Conservation (phyloP, 2,888 invertebrate species). For the Lasioglossum vierecki region DNA sequence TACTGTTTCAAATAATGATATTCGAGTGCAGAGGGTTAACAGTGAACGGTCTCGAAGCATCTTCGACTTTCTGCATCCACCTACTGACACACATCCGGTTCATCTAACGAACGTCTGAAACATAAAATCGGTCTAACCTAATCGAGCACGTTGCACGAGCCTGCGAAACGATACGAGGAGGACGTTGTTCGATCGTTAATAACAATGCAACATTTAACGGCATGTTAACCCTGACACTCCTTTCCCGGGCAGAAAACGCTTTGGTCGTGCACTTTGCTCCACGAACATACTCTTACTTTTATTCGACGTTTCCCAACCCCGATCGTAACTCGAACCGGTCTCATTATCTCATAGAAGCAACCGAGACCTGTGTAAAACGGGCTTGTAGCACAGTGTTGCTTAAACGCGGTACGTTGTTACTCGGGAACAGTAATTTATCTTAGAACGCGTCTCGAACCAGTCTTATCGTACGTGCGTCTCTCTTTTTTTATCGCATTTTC, state of each 20-base stretch:
- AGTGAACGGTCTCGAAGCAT: not conserved
- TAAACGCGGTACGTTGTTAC: conserved; percentile 52
- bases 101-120: not conserved
- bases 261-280: conserved; percentile 46
- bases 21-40: not conserved
- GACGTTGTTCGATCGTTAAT: conserved; percentile 19
- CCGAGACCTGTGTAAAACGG: conserved; percentile 53
- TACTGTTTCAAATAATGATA: too few relatives aligned
- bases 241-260: conserved; percentile 44
- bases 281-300: conserved; percentile 52
- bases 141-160: conserved; percentile 44
- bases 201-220: conserved; percentile 38
- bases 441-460: conserved; percentile 36
- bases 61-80: conserved; percentile 38
- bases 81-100: conserved; percentile 23
- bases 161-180: not conserved
- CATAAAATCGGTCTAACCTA: conserved; percentile 21
- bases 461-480: conserved; percentile 44
- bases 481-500: conserved; percentile 43
- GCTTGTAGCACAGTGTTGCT: conserved; percentile 64
- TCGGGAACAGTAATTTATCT: conserved; percentile 43
- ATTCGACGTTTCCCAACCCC: conserved; percentile 49
- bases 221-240: conserved; percentile 37
- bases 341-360: conserved; percentile 64
- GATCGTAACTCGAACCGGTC: conserved; percentile 56